phyloP scores from a whole-genome alignment of 2,888 invertebrate genomes.

The Drosophila planitibia region DNA sequence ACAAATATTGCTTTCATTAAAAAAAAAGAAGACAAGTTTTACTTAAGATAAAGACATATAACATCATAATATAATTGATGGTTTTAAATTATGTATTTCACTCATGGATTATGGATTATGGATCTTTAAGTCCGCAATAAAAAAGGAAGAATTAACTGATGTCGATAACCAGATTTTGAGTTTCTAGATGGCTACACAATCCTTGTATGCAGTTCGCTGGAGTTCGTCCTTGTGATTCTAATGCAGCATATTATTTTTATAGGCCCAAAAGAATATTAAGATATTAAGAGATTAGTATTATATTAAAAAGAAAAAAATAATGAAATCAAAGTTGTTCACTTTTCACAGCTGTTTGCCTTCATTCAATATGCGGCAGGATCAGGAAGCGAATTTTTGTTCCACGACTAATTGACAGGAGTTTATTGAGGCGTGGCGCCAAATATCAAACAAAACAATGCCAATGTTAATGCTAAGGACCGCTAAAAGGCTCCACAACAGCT shows the following conservation, averaged over 20 bases:
- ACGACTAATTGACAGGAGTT: conserved; percentile 36
- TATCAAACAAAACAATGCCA: conserved; percentile 26
- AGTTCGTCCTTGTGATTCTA: background rate
- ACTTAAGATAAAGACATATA: too few relatives aligned
- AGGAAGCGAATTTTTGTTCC: conserved; percentile 18
- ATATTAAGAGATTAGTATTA: background rate
- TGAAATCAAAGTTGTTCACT: background rate
- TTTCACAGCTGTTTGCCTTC: conserved; percentile 20
- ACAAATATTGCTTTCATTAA: too few relatives aligned
- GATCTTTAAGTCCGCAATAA: too few relatives aligned
- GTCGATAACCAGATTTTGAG: background rate
- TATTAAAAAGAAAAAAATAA: background rate
- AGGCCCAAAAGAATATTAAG: background rate
- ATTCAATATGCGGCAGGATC: conserved; percentile 34
- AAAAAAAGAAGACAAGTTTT: too few relatives aligned
- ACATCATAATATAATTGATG: too few relatives aligned
- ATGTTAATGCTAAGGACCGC: background rate
- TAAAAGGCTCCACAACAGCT: conserved; percentile 10
- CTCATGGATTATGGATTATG: too few relatives aligned
- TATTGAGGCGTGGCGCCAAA: conserved; percentile 28
- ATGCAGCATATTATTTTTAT: background rate
- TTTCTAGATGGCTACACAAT: background rate
- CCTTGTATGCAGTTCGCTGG: background rate
- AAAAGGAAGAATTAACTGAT: too few relatives aligned
- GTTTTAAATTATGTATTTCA: too few relatives aligned